Evolutionary conservation across 2,113 vertebrate genomes (phyloP).

Genomic region (Hyaena hyaena): DNA sequence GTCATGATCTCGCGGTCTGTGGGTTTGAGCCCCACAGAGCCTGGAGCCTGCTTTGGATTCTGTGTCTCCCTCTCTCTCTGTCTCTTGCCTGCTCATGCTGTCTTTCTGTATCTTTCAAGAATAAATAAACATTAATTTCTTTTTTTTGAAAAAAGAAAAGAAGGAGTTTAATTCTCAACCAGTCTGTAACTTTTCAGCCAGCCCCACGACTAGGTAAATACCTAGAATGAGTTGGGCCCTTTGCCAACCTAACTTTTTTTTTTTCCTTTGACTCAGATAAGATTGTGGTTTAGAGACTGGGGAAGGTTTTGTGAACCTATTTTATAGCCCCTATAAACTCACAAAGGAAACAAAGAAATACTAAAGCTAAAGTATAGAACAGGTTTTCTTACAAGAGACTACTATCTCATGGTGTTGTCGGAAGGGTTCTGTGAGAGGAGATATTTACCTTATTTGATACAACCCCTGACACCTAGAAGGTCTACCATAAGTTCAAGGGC

Average conservation of each 20-base stretch:
- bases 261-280: conserved; percentile 52
- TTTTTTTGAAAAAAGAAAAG: no score
- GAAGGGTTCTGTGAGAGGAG: background rate
- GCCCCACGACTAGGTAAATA: conserved; percentile 26
- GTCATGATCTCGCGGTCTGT: no score
- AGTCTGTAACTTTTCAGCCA: conserved; percentile 66
- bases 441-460: background rate
- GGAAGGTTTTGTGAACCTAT: conserved; percentile 47
- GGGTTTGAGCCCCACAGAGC: no score
- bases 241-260: conserved; percentile 30
- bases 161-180: conserved; percentile 61
- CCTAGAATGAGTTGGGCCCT: conserved; percentile 58
- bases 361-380: background rate
- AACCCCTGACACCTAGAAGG: background rate
- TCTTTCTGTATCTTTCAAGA: no score
- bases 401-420: background rate
- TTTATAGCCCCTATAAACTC: conserved; percentile 59
- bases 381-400: background rate
- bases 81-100: no score
- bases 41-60: no score
- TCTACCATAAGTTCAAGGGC: background rate
- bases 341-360: conserved; percentile 51
- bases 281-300: conserved; percentile 63
- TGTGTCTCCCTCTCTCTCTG: no score
- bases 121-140: no score